Percentiles rank a stretch among this genome's conserved stretches.
phyloP scores from a whole-genome alignment of 2,113 vertebrate genomes.

The Eclectus roratus region DNA sequence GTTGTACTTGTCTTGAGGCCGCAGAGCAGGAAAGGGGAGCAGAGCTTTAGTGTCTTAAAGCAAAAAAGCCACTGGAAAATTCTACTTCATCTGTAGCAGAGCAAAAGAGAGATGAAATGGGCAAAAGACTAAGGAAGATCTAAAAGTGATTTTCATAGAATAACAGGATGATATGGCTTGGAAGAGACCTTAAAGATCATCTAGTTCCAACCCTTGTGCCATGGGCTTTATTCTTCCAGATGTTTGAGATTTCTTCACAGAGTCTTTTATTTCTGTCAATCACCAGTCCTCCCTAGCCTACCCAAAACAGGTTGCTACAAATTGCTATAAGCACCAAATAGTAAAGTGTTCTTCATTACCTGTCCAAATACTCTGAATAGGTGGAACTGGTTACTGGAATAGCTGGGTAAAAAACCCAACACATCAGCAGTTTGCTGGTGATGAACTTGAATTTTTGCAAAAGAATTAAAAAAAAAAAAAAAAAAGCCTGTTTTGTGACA shows the following conservation, averaged over 20 bases:
- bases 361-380: background rate
- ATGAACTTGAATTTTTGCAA: background rate
- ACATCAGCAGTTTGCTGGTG: background rate
- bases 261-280: background rate
- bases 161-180: background rate
- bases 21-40: background rate
- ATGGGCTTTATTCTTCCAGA: background rate
- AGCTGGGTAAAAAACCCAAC: fast-evolving
- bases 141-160: background rate
- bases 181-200: background rate
- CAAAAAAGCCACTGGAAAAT: background rate
- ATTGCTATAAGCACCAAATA: background rate
- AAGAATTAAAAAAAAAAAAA: background rate
- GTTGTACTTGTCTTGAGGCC: background rate
- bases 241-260: background rate
- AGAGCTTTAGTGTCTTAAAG: background rate
- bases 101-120: background rate
- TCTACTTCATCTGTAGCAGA: background rate
- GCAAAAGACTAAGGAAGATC: background rate
- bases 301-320: background rate
- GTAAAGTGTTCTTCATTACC: background rate
- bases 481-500: background rate
- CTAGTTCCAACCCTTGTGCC: background rate
- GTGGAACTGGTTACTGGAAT: background rate
- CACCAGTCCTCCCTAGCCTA: background rate